Conservation (phyloP, 1,140 invertebrate genomes). For the Augochlora pura region DNA sequence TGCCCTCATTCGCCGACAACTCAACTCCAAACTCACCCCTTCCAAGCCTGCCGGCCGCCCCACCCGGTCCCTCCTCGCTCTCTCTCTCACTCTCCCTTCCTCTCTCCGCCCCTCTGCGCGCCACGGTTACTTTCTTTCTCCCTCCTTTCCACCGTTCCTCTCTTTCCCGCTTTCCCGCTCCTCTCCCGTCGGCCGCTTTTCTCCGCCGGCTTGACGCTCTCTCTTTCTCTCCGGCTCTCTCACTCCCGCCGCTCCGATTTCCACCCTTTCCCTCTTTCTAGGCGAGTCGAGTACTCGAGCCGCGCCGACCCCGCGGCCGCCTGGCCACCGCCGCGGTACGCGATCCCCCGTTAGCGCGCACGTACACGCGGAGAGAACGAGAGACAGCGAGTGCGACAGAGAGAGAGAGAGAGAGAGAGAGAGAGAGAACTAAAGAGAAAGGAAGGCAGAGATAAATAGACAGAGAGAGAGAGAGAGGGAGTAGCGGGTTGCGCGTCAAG, state of each 20-base stretch:
- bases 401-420: no score
- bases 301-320: slow-evolving; percentile 7
- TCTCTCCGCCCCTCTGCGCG: slow-evolving; percentile 11
- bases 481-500: slow-evolving; percentile 26
- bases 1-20: slow-evolving; percentile 72
- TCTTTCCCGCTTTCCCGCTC: background rate
- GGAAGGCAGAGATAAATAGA: no score
- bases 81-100: slow-evolving; percentile 18
- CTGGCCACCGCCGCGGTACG: background rate
- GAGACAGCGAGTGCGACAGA: no score
- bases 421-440: no score
- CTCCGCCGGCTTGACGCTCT: background rate
- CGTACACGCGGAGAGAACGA: background rate
- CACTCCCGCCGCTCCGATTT: no score
- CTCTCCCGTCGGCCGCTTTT: no score
- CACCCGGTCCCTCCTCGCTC: slow-evolving; percentile 2
- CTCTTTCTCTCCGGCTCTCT: slow-evolving; percentile 5
- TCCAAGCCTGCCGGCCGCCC: slow-evolving; percentile 7
- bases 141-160: background rate
- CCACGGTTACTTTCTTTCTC: slow-evolving; percentile 1
- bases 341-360: background rate
- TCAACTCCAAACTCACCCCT: slow-evolving; percentile 68
- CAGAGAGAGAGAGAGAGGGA: no score
- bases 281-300: background rate
- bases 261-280: no score